Evolutionary conservation across 2,113 vertebrate species (phyloP).

Genomic region (Phasianus colchicus): DNA sequence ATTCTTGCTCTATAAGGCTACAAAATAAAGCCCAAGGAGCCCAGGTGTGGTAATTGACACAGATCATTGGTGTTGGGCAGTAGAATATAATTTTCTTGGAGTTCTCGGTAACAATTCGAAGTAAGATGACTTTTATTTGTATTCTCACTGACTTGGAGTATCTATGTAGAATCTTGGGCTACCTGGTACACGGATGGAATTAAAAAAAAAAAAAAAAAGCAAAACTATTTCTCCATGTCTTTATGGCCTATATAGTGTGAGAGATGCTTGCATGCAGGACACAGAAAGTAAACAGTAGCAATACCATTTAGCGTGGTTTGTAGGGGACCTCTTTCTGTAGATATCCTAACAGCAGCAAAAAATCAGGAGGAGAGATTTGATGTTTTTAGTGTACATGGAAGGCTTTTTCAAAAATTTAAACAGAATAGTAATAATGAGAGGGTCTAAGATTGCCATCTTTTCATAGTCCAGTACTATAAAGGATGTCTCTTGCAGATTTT

Average conservation of each 20-base stretch:
- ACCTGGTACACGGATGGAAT: neutral
- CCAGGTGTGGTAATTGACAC: neutral
- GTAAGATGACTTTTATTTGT: neutral
- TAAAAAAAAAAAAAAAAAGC: neutral
- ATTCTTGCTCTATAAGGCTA: neutral
- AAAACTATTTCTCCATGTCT: neutral
- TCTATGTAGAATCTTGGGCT: neutral
- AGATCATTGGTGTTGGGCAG: neutral
- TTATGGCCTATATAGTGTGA: no score
- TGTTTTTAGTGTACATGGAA: neutral
- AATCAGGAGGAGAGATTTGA: neutral
- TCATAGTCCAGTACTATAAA: neutral
- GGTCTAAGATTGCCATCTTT: neutral
- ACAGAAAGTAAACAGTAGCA: neutral
- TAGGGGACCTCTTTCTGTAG: fast-evolving
- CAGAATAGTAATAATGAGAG: neutral
- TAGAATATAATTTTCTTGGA: neutral
- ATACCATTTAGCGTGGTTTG: neutral
- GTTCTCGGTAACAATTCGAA: neutral
- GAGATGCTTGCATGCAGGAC: neutral
- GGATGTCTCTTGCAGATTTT: neutral
- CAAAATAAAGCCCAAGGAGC: neutral
- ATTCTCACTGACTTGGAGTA: neutral
- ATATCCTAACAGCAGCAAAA: neutral
- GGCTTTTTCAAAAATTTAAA: neutral